Evolutionary conservation across 2,113 vertebrate species (phyloP).

Genomic region (Cryptoleucopteryx plumbea): DNA sequence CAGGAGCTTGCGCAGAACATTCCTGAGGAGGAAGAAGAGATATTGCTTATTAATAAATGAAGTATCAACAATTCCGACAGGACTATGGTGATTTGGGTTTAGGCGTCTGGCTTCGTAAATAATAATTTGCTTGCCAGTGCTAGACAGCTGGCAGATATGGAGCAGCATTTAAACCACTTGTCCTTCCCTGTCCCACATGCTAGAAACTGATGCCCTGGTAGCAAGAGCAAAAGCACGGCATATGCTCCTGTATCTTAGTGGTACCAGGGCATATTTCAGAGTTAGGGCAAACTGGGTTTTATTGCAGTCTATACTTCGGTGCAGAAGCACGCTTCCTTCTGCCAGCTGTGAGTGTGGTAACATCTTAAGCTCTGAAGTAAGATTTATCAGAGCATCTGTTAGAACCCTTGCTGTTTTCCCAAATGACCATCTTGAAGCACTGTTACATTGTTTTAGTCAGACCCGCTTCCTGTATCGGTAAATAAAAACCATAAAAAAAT

Average conservation of each 20-base stretch:
- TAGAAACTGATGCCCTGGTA: not conserved
- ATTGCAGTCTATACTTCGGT: not conserved
- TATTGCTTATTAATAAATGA: accelerated
- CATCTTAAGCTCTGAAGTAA: not conserved
- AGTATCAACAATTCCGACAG: not conserved
- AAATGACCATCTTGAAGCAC: not conserved
- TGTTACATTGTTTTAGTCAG: not conserved
- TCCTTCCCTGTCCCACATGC: not conserved
- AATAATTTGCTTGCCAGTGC: not conserved
- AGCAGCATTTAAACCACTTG: not conserved
- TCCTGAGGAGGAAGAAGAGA: constrained; percentile 71
- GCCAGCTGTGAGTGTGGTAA: not conserved
- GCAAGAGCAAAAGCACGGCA: not conserved
- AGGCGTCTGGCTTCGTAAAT: not conserved
- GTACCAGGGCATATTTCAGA: not conserved
- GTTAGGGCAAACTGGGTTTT: not conserved
- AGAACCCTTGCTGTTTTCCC: not conserved
- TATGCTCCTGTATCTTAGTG: not conserved
- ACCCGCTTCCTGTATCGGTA: not conserved
- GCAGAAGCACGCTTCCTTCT: not conserved
- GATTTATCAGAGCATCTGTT: not conserved
- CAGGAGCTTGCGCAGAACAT: constrained; percentile 93
- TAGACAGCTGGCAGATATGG: not conserved
- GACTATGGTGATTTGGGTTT: not conserved
- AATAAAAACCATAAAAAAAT: not conserved